A percentile compares a stretch with the other conserved stretches of the same genome.
These are phyloP conservation scores for Propsilocerus akamusi DNA, from an alignment of 1,140 invertebrate species.

Conservation along the genomic window DNA sequence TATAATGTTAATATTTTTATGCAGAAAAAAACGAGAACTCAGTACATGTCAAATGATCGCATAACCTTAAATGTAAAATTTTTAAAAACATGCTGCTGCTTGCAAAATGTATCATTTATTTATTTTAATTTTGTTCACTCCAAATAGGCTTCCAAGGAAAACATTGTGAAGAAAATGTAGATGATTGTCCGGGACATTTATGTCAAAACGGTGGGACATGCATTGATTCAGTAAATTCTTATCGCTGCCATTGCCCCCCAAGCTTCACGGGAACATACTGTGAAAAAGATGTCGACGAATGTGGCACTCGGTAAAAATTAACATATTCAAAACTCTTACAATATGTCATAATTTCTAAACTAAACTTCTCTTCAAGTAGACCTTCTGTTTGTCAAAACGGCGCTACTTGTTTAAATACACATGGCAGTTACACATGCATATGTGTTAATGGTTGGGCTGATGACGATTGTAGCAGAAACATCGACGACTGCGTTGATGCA, in stretches of 20 bases:
- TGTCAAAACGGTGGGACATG: constrained; percentile 85
- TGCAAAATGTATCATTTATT: too few species aligned
- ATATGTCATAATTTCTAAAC: not conserved
- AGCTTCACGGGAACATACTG: constrained; percentile 74
- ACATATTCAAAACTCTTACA: not conserved
- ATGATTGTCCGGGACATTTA: constrained; percentile 74
- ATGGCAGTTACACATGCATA: constrained; percentile 83
- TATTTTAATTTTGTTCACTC: constrained; percentile 13
- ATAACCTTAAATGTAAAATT: too few species aligned
- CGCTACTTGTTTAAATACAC: constrained; percentile 81
- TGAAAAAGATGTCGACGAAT: constrained; percentile 63
- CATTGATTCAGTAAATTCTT: constrained; percentile 68
- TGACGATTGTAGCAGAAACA: constrained; percentile 76
- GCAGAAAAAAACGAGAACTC: too few species aligned
- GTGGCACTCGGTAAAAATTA: constrained; percentile 35
- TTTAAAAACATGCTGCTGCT: too few species aligned
- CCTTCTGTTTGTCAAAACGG: constrained; percentile 85
- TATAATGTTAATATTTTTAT: too few species aligned
- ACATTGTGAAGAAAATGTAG: constrained; percentile 77
- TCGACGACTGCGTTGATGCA: constrained; percentile 80
- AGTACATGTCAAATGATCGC: too few species aligned
- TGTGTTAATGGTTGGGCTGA: constrained; percentile 93
- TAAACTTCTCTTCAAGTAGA: constrained; percentile 16
- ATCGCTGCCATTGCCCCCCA: constrained; percentile 72
- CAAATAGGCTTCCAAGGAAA: constrained; percentile 63